A percentile compares a stretch with the other conserved stretches of the same genome.
Conservation (phyloP, 1,140 invertebrate species). For the Lutraria rhynchaena region DNA sequence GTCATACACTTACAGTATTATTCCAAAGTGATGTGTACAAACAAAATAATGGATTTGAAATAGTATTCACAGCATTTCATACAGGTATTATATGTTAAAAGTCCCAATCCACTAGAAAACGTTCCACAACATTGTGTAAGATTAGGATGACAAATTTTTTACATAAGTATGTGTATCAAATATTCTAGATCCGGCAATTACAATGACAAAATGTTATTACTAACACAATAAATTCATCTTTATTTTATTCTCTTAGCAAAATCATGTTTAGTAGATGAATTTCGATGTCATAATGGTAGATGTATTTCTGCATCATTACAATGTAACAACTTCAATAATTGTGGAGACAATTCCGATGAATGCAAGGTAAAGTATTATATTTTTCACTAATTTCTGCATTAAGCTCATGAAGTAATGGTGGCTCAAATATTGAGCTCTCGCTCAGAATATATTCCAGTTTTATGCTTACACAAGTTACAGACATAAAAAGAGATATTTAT, state of each 20-base stretch:
- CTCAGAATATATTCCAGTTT: too few relatives aligned
- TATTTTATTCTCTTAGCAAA: conserved; percentile 1
- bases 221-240: background rate
- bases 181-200: too few relatives aligned
- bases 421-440: too few relatives aligned
- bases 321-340: conserved; percentile 46
- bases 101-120: too few relatives aligned
- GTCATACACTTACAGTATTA: background rate
- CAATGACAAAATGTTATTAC: too few relatives aligned
- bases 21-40: conserved; percentile 39
- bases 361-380: conserved; percentile 28
- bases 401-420: too few relatives aligned
- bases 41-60: conserved; percentile 46
- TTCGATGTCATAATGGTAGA: conserved; percentile 20
- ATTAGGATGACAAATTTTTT: too few relatives aligned
- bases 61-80: conserved; percentile 39
- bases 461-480: too few relatives aligned
- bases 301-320: conserved; percentile 11
- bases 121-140: background rate
- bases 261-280: conserved; percentile 37
- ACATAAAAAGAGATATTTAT: too few relatives aligned
- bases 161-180: too few relatives aligned
- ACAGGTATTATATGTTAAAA: too few relatives aligned
- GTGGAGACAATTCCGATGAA: conserved; percentile 38
- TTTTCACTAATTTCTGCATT: too few relatives aligned